phyloP scores from a whole-genome alignment of 1,140 invertebrate genomes.

The Leptopilina clavipes region DNA sequence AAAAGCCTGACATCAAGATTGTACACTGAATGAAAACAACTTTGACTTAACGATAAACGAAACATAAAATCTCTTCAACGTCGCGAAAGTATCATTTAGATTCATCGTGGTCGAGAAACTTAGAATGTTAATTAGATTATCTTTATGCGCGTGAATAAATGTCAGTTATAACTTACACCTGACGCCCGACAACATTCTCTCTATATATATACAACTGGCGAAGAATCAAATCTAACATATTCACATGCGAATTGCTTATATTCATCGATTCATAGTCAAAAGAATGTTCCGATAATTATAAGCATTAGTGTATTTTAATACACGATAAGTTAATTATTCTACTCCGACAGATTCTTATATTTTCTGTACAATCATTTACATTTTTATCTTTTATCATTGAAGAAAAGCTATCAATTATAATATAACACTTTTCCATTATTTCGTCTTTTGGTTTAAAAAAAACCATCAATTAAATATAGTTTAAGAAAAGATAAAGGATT shows the following conservation, averaged over 20 bases:
- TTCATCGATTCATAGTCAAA: neutral
- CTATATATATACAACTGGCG: too few species aligned
- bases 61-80: constrained; percentile 16
- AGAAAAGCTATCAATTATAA: neutral
- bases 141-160: constrained; percentile 12
- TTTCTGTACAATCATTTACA: neutral
- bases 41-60: neutral
- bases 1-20: constrained; percentile 5
- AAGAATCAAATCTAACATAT: constrained; percentile 11
- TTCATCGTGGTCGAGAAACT: constrained; percentile 11
- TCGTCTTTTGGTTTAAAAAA: neutral
- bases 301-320: constrained; percentile 7
- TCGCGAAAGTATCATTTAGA: constrained; percentile 16
- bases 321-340: neutral
- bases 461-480: neutral
- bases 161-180: constrained; percentile 10
- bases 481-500: too few species aligned
- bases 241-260: neutral
- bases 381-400: constrained; percentile 1
- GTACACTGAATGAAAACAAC: neutral
- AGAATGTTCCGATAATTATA: constrained; percentile 15
- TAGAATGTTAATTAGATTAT: constrained; percentile 20
- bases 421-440: neutral
- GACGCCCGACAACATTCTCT: constrained; percentile 14
- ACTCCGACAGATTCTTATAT: neutral